phyloP scores from a whole-genome alignment of 2,113 vertebrate genomes.

The Mormoops blainvillei region DNA sequence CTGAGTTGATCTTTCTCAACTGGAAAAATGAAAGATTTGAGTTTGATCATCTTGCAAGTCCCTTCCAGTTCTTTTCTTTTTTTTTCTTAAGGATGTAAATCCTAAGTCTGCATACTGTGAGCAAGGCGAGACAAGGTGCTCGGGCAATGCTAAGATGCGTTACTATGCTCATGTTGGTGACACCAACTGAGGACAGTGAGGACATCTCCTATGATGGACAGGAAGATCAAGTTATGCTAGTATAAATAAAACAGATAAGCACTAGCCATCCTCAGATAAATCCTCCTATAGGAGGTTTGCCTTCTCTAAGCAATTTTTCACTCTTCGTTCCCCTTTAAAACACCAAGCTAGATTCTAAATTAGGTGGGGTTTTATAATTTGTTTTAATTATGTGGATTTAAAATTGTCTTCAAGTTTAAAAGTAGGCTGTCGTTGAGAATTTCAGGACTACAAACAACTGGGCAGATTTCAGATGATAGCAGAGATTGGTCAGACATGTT shows the following conservation, averaged over 20 bases:
- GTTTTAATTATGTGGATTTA: not conserved
- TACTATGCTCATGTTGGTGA: not conserved
- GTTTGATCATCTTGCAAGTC: conserved; percentile 16
- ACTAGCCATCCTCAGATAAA: not conserved
- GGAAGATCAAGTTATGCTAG: not conserved
- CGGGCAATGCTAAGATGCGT: not conserved
- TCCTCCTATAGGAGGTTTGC: not conserved
- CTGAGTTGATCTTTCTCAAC: not conserved
- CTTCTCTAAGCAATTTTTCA: not conserved
- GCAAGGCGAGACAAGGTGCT: not conserved
- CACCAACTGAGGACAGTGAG: not conserved
- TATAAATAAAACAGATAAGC: not conserved
- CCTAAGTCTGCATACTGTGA: not conserved
- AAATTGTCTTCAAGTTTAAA: conserved; percentile 1
- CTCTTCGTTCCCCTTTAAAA: not conserved
- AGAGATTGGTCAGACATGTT: not conserved
- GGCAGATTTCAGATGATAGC: not conserved
- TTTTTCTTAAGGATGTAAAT: not conserved
- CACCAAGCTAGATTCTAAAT: conserved; percentile 15
- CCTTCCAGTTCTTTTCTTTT: not conserved
- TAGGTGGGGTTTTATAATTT: not conserved
- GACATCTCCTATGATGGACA: not conserved
- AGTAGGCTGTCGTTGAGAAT: not conserved
- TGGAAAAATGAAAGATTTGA: conserved; percentile 1
- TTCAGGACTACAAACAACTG: not conserved